A percentile compares a stretch with the other conserved stretches of the same genome.
phyloP scores from a whole-genome alignment of 1,140 invertebrate genomes.

The Onthophagus taurus region DNA sequence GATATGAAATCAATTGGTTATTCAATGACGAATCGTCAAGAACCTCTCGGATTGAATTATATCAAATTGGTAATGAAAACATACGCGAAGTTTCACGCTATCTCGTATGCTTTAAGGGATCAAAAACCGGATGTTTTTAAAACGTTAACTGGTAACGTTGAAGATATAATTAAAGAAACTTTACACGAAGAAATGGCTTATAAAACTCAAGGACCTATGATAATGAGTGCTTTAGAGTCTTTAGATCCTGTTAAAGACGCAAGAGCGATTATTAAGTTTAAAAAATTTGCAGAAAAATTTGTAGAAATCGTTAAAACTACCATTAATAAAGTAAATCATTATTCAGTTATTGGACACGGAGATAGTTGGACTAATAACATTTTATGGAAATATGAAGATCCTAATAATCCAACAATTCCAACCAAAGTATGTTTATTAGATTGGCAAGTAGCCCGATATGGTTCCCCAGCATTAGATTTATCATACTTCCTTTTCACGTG shows the following conservation, averaged over 20 bases:
- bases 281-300: neutral
- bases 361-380: slow-evolving; percentile 49
- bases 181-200: neutral
- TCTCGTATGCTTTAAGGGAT: slow-evolving; percentile 41
- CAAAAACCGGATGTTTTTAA: slow-evolving; percentile 32
- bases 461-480: slow-evolving; percentile 10
- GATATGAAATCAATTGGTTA: slow-evolving; percentile 42
- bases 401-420: slow-evolving; percentile 2
- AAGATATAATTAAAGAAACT: neutral
- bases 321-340: slow-evolving; percentile 6
- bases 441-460: slow-evolving; percentile 5
- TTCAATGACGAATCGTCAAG: slow-evolving; percentile 39
- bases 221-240: neutral
- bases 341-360: slow-evolving; percentile 46
- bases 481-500: slow-evolving; percentile 12
- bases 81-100: slow-evolving; percentile 46
- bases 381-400: slow-evolving; percentile 38
- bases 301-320: neutral
- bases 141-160: slow-evolving; percentile 9
- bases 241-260: slow-evolving; percentile 9
- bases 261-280: neutral
- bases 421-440: slow-evolving; percentile 8
- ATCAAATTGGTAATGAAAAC: slow-evolving; percentile 38
- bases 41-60: slow-evolving; percentile 38
- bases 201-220: neutral